Evolutionary conservation across 2,888 invertebrate species (phyloP), one percentile per base, ranked within the genome.

Genomic region (Acrobasis consociella): DNA sequence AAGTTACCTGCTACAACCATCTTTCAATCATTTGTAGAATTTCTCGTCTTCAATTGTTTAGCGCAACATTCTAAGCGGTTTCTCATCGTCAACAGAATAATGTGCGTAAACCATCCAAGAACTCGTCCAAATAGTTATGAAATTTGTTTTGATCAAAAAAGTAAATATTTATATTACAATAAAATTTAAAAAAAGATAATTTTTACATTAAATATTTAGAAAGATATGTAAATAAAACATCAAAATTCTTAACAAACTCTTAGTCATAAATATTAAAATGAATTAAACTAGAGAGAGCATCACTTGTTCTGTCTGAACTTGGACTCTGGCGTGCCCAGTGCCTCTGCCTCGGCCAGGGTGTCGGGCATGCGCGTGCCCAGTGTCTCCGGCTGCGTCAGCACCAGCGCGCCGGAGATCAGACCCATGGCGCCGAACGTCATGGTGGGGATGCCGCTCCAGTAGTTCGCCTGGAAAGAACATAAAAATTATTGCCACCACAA

Each of bases 311-410:
- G 39, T 13, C n/a, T 46, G 16, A 59, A 10, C 53, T 52, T 65
- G 10, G 65, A 66, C 50, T 62, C 58, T 0, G 65, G 63, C 5
- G 7, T 62, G 17, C 69, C 69, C 5, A 69, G 64, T 0, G 83
- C 84, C 63, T 94, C 91, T 0, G 95, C 94, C 65, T 95, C 94
- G 16, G 91, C 91, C 46, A 95, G 84, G 9, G 94, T 94, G 70
- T 94, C 93, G 0, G 95, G 95, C 80, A 95, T 81, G 67, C 90
- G 91, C 13, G 91, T 83, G 67, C 94, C 93, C n/a, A 94, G 89
- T 0, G 95, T 95, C 83, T 95, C 95, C 0, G 95, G 95, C 75
- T 95, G 94, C 50, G 93, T 89, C 52, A 94, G 86, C 9, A 94
- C 91, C 63, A 94, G 79, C n/a, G 87, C 58, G 0, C 94, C 95